Evolutionary conservation across 23 tunicate genomes (phyloP).

Genomic region (Halocynthia roretzi): DNA sequence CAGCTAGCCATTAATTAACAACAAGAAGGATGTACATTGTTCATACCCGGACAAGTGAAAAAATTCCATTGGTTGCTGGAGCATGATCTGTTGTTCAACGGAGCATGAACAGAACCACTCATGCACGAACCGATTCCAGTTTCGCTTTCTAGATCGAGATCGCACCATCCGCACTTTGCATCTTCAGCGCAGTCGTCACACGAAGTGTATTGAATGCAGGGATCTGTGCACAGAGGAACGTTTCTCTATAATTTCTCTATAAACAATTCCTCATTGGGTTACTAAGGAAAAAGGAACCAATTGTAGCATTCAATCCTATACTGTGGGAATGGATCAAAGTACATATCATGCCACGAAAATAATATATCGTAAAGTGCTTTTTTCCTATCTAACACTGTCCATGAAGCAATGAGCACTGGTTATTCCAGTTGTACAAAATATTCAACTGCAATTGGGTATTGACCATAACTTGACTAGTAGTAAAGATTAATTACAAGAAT

Average conservation of each 20-base stretch:
- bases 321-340: too few relatives aligned
- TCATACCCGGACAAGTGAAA: conserved; percentile 41
- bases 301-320: too few relatives aligned
- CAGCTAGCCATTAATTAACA: too few relatives aligned
- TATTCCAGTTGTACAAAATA: too few relatives aligned
- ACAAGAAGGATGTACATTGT: neutral
- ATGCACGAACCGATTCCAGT: conserved; percentile 67
- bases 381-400: too few relatives aligned
- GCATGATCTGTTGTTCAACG: conserved; percentile 24
- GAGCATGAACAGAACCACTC: conserved; percentile 42
- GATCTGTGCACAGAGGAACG: conserved; percentile 23
- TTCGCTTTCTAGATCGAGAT: conserved; percentile 13
- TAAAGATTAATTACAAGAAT: too few relatives aligned
- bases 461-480: too few relatives aligned
- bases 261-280: neutral
- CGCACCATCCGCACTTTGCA: conserved; percentile 66
- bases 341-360: too few relatives aligned
- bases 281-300: too few relatives aligned
- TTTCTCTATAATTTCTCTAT: neutral
- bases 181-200: conserved; percentile 57
- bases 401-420: too few relatives aligned
- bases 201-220: conserved; percentile 18
- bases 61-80: conserved; percentile 39
- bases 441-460: too few relatives aligned
- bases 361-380: too few relatives aligned